Evolutionary conservation across 2,797 vertebrate genomes (phyloP).

Genomic region (Sciaenops ocellatus): DNA sequence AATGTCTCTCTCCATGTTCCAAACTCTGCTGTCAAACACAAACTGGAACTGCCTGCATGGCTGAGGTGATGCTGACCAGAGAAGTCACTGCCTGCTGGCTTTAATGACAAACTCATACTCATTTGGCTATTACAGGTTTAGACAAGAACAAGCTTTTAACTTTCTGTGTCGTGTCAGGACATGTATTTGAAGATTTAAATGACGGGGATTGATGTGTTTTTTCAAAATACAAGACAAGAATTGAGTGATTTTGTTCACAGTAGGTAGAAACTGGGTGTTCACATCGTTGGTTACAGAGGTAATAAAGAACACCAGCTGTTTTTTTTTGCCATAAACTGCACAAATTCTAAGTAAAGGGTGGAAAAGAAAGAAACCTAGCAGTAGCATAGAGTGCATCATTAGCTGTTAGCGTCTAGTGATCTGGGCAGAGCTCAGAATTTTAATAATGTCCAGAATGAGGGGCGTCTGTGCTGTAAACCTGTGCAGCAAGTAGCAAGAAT

Average conservation of each 20-base stretch:
- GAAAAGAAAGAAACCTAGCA: conserved; percentile 7
- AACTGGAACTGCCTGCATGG: conserved; percentile 10
- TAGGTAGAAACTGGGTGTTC: not conserved
- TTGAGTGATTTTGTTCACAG: not conserved
- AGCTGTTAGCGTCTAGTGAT: not conserved
- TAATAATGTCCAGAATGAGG: not conserved
- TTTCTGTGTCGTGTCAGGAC: not conserved
- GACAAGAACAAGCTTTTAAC: conserved; percentile 1
- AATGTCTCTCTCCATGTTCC: conserved; percentile 1
- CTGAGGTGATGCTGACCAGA: conserved; percentile 16
- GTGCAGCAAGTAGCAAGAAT: not conserved
- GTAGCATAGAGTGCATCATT: conserved; percentile 7
- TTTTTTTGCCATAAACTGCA: too few species aligned
- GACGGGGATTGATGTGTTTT: not conserved
- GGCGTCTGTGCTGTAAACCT: not conserved
- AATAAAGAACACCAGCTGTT: too few species aligned
- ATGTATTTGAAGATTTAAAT: not conserved
- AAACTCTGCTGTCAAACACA: conserved; percentile 43
- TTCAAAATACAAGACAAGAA: not conserved
- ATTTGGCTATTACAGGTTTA: conserved; percentile 6
- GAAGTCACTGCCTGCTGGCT: conserved; percentile 19
- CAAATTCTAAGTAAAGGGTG: conserved; percentile 4
- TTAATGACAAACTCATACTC: conserved; percentile 24
- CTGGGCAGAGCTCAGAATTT: not conserved
- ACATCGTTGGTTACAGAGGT: too few species aligned